These are phyloP conservation scores for Hydrocynus forskahlii DNA, from an alignment of 2,797 vertebrate genomes.

Conservation along the genomic window DNA sequence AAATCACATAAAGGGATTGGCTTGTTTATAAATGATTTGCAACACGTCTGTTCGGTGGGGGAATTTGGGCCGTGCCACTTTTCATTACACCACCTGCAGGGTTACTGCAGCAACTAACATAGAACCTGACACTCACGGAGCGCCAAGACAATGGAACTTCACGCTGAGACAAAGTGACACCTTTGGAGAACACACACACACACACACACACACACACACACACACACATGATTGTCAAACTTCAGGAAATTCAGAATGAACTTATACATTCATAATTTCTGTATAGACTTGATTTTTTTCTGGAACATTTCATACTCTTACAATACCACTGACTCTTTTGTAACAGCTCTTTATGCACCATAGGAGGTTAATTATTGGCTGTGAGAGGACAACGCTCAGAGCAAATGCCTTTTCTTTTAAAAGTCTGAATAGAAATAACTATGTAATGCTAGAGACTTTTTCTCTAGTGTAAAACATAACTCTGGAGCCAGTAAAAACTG, in stretches of 20 bases:
- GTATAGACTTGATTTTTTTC: not conserved
- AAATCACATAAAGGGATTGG: slow-evolving; percentile 61
- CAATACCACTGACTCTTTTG: not conserved
- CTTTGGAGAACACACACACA: not conserved
- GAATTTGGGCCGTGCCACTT: slow-evolving; percentile 27
- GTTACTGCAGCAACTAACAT: not conserved
- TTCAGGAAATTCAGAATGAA: not conserved
- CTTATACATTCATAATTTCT: not conserved
- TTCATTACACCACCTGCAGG: slow-evolving; percentile 27
- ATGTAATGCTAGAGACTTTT: not conserved
- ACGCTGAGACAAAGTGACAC: not conserved
- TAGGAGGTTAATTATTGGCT: slow-evolving; percentile 39
- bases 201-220: too few species aligned
- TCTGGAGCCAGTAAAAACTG: slow-evolving; percentile 7
- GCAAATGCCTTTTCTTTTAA: not conserved
- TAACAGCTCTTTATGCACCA: slow-evolving; percentile 4
- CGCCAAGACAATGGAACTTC: not conserved
- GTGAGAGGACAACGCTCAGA: not conserved
- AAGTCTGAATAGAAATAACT: slow-evolving; percentile 9
- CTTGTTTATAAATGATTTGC: slow-evolving; percentile 58
- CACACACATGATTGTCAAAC: not conserved
- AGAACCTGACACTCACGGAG: not conserved
- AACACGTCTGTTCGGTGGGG: slow-evolving; percentile 19
- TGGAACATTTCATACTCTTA: slow-evolving; percentile 5
- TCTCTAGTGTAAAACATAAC: slow-evolving; percentile 4